Base-by-base conservation (phyloP, 2,888 invertebrate genomes). In the Heliconius hortense region DNA sequence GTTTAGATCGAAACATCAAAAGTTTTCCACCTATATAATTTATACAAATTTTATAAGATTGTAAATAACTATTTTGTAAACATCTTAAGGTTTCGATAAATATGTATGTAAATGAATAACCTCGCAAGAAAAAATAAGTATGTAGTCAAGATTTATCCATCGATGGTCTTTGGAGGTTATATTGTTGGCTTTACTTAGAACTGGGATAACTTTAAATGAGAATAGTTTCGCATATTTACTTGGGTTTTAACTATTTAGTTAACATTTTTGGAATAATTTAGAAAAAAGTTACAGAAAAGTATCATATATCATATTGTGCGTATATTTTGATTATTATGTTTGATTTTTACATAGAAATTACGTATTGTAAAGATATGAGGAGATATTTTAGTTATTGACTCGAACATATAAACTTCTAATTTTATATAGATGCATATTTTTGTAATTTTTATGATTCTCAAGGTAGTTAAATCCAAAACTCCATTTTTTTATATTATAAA, bases 91-190 rank as follows among this genome's bases (percentile, higher is more conserved):
- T 68, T 56, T 56, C 24, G 53, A 69, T 69, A 24, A n/a, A 56
- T 69, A 69, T 69, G 56, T 69, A 69, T 69, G 69, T 69, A 69
- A 69, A 69, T 69, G 56, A 13, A 21, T 68, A 56, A 56, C 71
- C 60, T 71, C 21, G 39, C 15, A 24, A n/a, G 15, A 60, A 71
- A 60, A 71, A 59, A 39, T 26, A 71, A 71, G 4, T 71, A 1
- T 35, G 31, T 71, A 39, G 21, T 18, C 59, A 62, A 62, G 39
- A 71, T 71, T 43, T 60, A 39, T 71, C 43, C 71, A 62, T 62
- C 24, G 59, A 60, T 71, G 60, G 71, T 39, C 60, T 60, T 62
- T 62, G 71, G 71, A 60, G 60, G 71, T 62, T 71, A 71, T 24
- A 39, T 70, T 26, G 15, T 5, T 59, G 59, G 26, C 39, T 35